Conservation (phyloP, 2,113 vertebrate genomes). For the Antigone vipio region DNA sequence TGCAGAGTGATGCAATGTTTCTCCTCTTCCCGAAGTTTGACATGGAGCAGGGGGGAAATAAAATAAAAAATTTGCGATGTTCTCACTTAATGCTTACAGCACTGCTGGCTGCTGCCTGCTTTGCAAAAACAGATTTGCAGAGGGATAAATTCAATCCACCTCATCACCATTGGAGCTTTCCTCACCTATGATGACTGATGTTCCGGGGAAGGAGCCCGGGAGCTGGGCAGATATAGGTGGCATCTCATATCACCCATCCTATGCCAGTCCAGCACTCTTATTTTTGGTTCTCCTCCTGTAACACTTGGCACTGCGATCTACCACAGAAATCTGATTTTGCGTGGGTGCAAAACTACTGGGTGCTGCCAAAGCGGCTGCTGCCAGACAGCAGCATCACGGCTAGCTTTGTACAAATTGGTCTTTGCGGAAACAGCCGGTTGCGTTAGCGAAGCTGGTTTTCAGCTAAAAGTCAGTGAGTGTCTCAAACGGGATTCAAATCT, state of each 20-base stretch:
- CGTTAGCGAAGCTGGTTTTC: background rate
- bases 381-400: background rate
- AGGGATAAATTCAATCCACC: background rate
- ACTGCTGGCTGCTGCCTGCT: background rate
- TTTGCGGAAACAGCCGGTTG: background rate
- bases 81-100: background rate
- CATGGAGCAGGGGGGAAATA: background rate
- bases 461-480: background rate
- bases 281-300: background rate
- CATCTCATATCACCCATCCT: background rate
- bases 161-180: background rate
- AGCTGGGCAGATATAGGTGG: background rate
- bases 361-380: background rate
- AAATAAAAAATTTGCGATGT: background rate
- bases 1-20: background rate
- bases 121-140: background rate
- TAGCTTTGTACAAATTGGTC: too few relatives aligned
- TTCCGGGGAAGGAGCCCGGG: background rate
- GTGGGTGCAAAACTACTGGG: background rate
- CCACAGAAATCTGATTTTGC: fast-evolving
- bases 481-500: background rate
- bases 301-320: background rate
- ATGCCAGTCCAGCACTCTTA: fast-evolving
- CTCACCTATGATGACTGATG: fast-evolving
- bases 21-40: background rate